Base-by-base conservation (phyloP, 2,113 vertebrate species). In the Hassar affinis region DNA sequence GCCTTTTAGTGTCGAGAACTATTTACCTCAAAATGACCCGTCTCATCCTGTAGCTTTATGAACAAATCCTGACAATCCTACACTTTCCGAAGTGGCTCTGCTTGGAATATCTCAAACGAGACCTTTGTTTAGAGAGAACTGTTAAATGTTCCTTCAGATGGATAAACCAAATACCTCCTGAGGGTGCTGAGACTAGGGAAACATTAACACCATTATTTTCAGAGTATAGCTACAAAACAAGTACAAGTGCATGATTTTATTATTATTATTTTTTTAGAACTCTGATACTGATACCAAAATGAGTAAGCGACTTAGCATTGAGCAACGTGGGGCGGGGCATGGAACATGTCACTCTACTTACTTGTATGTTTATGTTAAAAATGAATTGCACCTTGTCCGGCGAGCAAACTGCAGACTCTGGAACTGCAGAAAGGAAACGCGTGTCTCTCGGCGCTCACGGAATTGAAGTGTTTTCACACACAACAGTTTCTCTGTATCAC, bases 1-100 rank as follows among this genome's bases (percentile, higher is more conserved):
- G 69, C 35, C 66, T 72, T 45, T 27, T 54, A 81, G 79, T 54
- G 80, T 35, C 52, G 42, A 74, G 54, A 59, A 74, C 4, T 69
- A 38, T 71, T 81, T 27, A 42, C 20, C 68, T 72, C 68, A 61
- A 27, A 75, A 61, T 35, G 45, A 52, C 56, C 38, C 27, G n/a
- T 68, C 14, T 56, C 68, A 75, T 35, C 38, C 27, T 17, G 14
- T 45, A 75, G 42, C 38, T 62, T 51, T 49, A 75, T 20, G 1
- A 8, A 75, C 38, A 20, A 59, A 59, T 5, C 30, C 52, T 15
- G 35, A 69, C 35, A 61, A 10, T 30, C 6, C 56, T n/a, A 45
- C 38, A 35, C 30, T 51, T 74, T 11, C 27, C 8, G 52, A 33
- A 7, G 15, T 74, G 69, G 69, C 38, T 49, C 45, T 27, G 6